Evolutionary conservation across 2,888 invertebrate species (phyloP).

Genomic region (Eupithecia centaureata): DNA sequence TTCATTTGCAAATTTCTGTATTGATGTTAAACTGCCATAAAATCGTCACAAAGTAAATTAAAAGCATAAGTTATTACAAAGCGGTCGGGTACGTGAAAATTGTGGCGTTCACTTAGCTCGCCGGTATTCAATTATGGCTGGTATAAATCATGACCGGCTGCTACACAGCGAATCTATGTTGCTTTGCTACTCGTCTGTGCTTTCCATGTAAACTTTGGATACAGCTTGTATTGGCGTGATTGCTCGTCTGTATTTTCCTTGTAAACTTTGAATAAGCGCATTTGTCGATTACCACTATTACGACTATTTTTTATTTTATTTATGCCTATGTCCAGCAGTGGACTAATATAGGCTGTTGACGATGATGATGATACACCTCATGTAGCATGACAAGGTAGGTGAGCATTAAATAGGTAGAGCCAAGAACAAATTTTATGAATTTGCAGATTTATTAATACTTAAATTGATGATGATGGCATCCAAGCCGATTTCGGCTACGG

Average conservation of each 20-base stretch:
- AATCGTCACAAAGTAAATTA: constrained; percentile 36
- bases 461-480: too few species aligned
- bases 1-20: constrained; percentile 8
- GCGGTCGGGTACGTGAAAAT: constrained; percentile 41
- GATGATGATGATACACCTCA: too few species aligned
- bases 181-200: neutral
- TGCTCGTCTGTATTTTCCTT: neutral
- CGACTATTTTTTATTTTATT: too few species aligned
- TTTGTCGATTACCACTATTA: neutral
- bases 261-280: neutral
- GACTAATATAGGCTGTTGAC: too few species aligned
- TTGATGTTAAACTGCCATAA: constrained; percentile 28
- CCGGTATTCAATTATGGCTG: constrained; percentile 49
- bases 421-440: too few species aligned
- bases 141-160: constrained; percentile 48
- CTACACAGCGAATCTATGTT: constrained; percentile 5
- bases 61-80: constrained; percentile 39
- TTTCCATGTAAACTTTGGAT: constrained; percentile 4
- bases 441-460: too few species aligned
- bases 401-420: neutral
- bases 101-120: constrained; percentile 41
- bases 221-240: neutral
- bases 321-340: too few species aligned
- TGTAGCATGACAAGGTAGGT: too few species aligned
- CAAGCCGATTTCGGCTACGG: too few species aligned